Conservation (phyloP, 2,113 vertebrate genomes). For the Gulo gulo region DNA sequence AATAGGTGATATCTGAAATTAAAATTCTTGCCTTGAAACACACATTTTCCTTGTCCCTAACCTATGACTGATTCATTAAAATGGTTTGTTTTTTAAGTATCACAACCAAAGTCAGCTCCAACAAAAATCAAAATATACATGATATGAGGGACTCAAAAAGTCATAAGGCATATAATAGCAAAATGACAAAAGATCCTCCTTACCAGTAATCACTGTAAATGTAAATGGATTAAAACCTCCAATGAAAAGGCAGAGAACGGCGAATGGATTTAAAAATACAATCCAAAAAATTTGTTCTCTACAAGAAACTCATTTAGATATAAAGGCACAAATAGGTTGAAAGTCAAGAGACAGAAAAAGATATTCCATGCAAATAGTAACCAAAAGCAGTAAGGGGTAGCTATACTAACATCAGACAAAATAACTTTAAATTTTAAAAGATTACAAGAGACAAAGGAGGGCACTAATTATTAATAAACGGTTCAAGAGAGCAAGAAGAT, state of each 20-base stretch:
- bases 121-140: conserved; percentile 21
- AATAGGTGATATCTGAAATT: not conserved
- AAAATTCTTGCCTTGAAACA: conserved; percentile 14
- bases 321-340: not conserved
- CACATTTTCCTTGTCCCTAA: not conserved
- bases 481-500: not conserved
- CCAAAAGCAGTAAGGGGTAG: not conserved
- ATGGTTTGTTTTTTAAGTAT: not conserved
- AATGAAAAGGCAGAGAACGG: not conserved
- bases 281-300: not conserved
- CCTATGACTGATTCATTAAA: not conserved
- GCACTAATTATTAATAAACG: not conserved
- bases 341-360: not conserved
- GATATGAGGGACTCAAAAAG: not conserved
- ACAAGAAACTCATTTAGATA: not conserved
- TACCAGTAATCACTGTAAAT: not conserved
- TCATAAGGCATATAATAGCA: not conserved
- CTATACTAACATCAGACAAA: not conserved
- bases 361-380: not conserved
- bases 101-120: not conserved
- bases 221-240: not conserved
- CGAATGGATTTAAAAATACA: not conserved
- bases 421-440: not conserved
- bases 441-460: not conserved
- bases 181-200: not conserved